A percentile compares a stretch with the other conserved stretches of the same genome.
Conservation (phyloP, 2,888 invertebrate genomes). For the Mycogona germanica region DNA sequence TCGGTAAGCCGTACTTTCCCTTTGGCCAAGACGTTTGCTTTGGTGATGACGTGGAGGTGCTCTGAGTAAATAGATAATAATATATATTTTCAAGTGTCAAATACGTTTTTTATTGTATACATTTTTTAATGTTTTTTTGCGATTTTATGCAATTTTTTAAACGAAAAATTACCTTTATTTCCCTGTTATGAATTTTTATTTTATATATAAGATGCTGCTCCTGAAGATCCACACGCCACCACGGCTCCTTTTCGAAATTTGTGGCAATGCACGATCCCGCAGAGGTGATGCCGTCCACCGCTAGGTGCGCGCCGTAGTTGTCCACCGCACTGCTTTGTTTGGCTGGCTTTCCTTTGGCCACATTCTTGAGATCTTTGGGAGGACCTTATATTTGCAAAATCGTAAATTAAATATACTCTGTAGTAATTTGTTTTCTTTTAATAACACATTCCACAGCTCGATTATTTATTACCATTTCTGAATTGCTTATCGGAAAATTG, state of each 20-base stretch:
- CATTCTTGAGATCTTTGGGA: conserved; percentile 21
- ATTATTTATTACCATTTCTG: background rate
- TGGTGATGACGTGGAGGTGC: conserved; percentile 2
- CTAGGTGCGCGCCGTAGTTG: conserved; percentile 22
- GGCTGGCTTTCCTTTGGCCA: conserved; percentile 26
- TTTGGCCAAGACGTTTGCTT: conserved; percentile 23
- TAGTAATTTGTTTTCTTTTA: background rate
- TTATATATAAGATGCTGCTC: conserved; percentile 25
- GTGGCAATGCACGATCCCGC: conserved; percentile 24
- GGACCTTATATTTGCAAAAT: background rate
- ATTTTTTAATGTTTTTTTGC: background rate
- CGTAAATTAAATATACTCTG: background rate
- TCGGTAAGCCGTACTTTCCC: conserved; percentile 26
- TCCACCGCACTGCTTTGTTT: conserved; percentile 25
- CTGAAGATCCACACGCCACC: conserved; percentile 28
- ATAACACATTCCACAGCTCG: background rate
- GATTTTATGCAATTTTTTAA: background rate
- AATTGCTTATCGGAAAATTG: too few species aligned
- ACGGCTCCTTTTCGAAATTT: conserved; percentile 26
- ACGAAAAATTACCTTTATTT: conserved; percentile 7
- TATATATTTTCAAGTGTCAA: background rate
- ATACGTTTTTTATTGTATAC: background rate
- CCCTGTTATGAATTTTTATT: conserved; percentile 23
- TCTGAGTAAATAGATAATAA: background rate
- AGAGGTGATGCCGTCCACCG: conserved; percentile 24